phyloP scores from a whole-genome alignment of 2,888 invertebrate genomes.

The Stenurella melanura region DNA sequence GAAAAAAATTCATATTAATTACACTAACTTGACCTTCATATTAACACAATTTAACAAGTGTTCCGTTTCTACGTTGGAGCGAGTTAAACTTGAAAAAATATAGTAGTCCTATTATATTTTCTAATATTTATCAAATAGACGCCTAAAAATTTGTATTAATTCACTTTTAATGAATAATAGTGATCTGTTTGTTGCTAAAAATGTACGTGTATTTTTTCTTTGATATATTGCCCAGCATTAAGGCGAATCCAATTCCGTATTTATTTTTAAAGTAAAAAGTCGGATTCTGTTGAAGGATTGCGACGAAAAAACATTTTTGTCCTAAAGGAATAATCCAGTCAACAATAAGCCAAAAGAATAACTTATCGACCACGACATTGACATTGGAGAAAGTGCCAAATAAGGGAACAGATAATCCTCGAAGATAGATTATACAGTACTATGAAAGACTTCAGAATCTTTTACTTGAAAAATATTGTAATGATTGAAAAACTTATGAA shows the following conservation, averaged over 20 bases:
- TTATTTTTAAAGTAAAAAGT: background rate
- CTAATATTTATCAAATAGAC: too few relatives aligned
- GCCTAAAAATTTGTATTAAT: too few relatives aligned
- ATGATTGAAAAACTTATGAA: background rate
- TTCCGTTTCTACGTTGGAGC: too few relatives aligned
- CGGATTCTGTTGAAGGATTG: background rate
- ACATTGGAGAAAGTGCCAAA: conserved; percentile 11
- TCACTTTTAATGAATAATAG: too few relatives aligned
- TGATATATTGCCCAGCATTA: too few relatives aligned
- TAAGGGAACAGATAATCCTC: conserved; percentile 32
- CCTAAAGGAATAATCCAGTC: conserved; percentile 22
- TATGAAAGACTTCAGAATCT: background rate
- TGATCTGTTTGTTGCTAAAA: too few relatives aligned
- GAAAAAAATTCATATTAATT: too few relatives aligned
- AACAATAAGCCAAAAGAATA: conserved; percentile 19
- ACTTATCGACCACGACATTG: conserved; percentile 32
- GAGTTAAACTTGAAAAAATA: too few relatives aligned
- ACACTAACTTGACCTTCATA: too few relatives aligned
- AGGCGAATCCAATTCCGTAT: background rate
- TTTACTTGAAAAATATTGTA: background rate
- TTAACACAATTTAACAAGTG: too few relatives aligned
- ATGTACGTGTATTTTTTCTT: too few relatives aligned
- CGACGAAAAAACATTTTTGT: conserved; percentile 5
- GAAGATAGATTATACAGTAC: conserved; percentile 28
- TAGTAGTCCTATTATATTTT: too few relatives aligned